Evolutionary conservation across 2,797 vertebrate species (phyloP), one percentile per base, ranked within the genome.

Genomic region (Gila robusta): DNA sequence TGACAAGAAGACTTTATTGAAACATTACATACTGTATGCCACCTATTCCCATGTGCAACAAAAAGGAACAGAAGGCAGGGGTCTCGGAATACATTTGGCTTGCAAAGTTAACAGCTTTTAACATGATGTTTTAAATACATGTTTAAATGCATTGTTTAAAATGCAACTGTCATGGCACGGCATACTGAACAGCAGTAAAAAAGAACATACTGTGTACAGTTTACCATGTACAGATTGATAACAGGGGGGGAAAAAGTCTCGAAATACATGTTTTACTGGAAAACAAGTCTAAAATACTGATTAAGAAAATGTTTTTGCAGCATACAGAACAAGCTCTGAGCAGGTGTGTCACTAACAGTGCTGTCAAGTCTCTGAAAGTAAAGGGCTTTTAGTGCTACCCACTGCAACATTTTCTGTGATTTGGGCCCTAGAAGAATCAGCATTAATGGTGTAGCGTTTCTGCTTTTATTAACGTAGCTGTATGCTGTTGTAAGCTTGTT

Each of bases 401-500:
- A 62, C 54, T 64, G 4, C 16, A 35, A 52, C 32, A 21, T 67
- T 37, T 76, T 49, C 47, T 49, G 1, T 17, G 47, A 5, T 49
- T 49, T 49, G 47, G 47, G 47, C 47, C 14, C 12, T 47, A 47
- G 44, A 14, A 14, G 44, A 14, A 14, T 47, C 44, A 44, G 49
- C 85, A 26, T 56, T 70, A 44, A 14, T 28, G 19, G 28, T 73
- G 81, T 52, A 11, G 35, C 4, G 1, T 73, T 67, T 41, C n/a
- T 71, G 47, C 64, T 39, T 49, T 32, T 49, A 35, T 59, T 78
- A 44, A 35, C 8, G 5, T 71, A 67, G 37, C 54, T 76, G 54
- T 74, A 56, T 32, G 26, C 64, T 41, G 17, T 26, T 54, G 37
- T 66, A 35, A 49, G 76, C 74, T 82, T 73, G 35, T 82, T 79